phyloP scores from a whole-genome alignment of 23 tunicate genomes.

The Pegea sp. region DNA sequence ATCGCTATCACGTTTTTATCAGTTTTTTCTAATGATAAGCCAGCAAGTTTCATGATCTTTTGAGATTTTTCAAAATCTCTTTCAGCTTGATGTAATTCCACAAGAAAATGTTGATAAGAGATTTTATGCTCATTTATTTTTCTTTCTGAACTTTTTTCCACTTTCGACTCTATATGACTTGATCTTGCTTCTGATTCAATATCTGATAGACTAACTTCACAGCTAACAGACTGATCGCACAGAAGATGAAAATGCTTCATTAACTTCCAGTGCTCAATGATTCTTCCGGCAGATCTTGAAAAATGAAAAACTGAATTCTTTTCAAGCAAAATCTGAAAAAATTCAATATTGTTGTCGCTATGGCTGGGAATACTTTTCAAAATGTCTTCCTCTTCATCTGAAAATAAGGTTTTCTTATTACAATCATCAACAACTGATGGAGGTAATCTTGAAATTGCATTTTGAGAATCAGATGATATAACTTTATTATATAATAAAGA shows the following conservation, averaged over 20 bases:
- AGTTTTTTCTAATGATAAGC: too few species aligned
- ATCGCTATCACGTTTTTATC: too few species aligned
- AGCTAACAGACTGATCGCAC: conserved; percentile 32
- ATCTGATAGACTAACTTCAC: too few species aligned
- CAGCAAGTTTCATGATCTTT: conserved; percentile 62
- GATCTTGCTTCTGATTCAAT: too few species aligned
- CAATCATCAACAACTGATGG: conserved; percentile 24
- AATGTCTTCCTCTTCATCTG: conserved; percentile 37
- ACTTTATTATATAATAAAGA: conserved; percentile 73
- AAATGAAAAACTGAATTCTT: conserved; percentile 16
- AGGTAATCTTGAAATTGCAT: conserved; percentile 66
- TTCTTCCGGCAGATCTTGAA: conserved; percentile 8
- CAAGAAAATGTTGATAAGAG: too few species aligned
- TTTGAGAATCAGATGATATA: conserved; percentile 50
- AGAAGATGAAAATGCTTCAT: conserved; percentile 30
- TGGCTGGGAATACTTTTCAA: conserved; percentile 20
- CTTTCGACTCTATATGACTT: conserved; percentile 26
- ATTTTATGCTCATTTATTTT: conserved; percentile 28
- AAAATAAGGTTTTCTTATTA: conserved; percentile 42
- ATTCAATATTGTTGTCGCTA: conserved; percentile 13
- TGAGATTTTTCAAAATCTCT: conserved; percentile 54
- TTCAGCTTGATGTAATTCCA: too few species aligned
- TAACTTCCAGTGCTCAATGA: conserved; percentile 49
- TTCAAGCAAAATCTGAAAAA: conserved; percentile 13
- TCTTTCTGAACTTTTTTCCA: too few species aligned